These are phyloP conservation scores for Horisme vitalbata DNA, from an alignment of 2,888 invertebrate species.

Conservation along the genomic window DNA sequence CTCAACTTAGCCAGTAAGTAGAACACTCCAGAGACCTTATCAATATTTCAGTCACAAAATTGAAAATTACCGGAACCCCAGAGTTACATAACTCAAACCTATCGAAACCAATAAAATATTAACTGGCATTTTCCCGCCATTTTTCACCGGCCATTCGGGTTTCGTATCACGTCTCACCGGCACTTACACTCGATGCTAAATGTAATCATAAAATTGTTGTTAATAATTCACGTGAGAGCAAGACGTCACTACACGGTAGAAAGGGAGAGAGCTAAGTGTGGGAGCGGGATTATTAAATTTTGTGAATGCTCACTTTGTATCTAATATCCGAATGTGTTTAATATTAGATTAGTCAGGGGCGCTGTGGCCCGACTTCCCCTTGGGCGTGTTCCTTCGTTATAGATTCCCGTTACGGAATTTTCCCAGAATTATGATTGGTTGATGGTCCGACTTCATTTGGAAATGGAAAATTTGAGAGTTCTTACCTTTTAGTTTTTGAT, in stretches of 20 bases:
- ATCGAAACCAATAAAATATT: slow-evolving; percentile 81
- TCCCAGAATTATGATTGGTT: slow-evolving; percentile 75
- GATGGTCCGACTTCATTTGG: slow-evolving; percentile 59
- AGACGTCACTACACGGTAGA: slow-evolving; percentile 42
- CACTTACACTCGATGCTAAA: slow-evolving; percentile 76
- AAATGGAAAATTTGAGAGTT: slow-evolving; percentile 59
- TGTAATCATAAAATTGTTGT: slow-evolving; percentile 82
- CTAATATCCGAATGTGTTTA: slow-evolving; percentile 82
- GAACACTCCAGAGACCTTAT: slow-evolving; percentile 55
- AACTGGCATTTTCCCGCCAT: slow-evolving; percentile 76
- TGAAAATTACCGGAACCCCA: slow-evolving; percentile 75
- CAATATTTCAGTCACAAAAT: slow-evolving; percentile 80
- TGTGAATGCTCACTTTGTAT: slow-evolving; percentile 82
- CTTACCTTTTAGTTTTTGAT: slow-evolving; percentile 33
- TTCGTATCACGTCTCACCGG: slow-evolving; percentile 71
- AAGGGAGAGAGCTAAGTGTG: slow-evolving; percentile 51
- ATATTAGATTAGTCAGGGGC: slow-evolving; percentile 79
- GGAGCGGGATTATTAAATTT: slow-evolving; percentile 80
- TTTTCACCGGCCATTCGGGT: slow-evolving; percentile 71
- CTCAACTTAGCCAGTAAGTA: slow-evolving; percentile 36
- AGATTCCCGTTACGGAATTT: slow-evolving; percentile 62
- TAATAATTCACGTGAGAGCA: slow-evolving; percentile 73
- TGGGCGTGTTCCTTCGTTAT: slow-evolving; percentile 67
- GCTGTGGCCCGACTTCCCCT: slow-evolving; percentile 51
- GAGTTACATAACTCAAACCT: slow-evolving; percentile 75